A percentile compares a stretch with the other conserved stretches of the same genome.
phyloP scores from a whole-genome alignment of 2,797 vertebrate genomes.

The Rhinella marina region DNA sequence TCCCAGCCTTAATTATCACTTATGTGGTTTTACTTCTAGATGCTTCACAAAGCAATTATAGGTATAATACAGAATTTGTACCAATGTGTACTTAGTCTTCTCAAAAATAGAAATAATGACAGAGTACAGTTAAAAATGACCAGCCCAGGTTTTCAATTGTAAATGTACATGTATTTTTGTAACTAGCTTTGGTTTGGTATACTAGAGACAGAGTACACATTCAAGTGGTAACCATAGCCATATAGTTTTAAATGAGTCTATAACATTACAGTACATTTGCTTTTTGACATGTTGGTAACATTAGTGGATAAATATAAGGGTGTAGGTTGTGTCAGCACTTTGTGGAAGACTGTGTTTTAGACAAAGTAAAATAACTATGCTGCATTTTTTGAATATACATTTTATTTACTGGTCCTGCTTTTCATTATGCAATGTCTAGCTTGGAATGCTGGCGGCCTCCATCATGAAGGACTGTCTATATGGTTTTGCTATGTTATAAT shows the following conservation, averaged over 20 bases:
- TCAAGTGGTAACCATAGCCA: neutral
- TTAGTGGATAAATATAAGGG: neutral
- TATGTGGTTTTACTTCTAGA: slow-evolving; percentile 4
- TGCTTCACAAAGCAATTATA: neutral
- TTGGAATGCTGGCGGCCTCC: neutral
- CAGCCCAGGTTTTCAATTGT: neutral
- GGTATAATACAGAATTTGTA: neutral
- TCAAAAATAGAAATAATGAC: slow-evolving; percentile 27
- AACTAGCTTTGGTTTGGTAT: neutral
- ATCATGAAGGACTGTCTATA: neutral
- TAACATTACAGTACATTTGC: neutral
- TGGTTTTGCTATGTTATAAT: neutral
- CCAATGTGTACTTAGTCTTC: neutral
- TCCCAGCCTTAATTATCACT: neutral
- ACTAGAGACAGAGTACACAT: neutral
- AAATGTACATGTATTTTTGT: neutral
- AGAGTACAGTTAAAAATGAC: neutral
- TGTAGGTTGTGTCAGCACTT: slow-evolving; percentile 9
- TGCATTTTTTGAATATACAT: neutral
- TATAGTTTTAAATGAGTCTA: neutral
- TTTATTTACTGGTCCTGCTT: neutral
- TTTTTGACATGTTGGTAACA: neutral
- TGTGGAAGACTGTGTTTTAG: neutral
- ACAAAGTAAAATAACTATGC: neutral
- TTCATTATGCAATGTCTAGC: neutral